Evolutionary conservation across 1,140 invertebrate species (phyloP).

Genomic region (Bicyclus anynana): DNA sequence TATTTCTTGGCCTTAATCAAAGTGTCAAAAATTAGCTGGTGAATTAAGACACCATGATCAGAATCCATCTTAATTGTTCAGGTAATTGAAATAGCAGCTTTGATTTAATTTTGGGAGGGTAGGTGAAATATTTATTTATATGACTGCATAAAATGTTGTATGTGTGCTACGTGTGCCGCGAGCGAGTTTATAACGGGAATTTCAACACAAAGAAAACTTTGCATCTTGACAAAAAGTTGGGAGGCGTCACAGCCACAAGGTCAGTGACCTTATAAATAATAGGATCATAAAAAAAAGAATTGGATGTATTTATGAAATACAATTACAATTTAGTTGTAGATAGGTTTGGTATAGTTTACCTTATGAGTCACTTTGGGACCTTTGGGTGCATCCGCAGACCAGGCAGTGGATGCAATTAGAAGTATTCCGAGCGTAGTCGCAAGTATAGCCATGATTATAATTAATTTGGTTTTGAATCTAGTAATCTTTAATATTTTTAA

Average conservation of each 20-base stretch:
- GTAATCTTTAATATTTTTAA: constrained; percentile 42
- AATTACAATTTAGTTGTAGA: not conserved
- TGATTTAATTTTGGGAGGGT: no score
- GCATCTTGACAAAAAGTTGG: constrained; percentile 31
- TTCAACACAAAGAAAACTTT: not conserved
- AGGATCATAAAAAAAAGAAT: no score
- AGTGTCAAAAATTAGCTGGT: no score
- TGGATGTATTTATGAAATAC: no score
- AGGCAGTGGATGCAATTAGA: constrained; percentile 47
- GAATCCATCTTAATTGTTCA: no score
- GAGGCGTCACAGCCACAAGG: constrained; percentile 49
- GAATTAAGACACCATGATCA: no score
- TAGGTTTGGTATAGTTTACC: constrained; percentile 26
- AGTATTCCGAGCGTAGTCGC: constrained; percentile 49
- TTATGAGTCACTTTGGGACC: constrained; percentile 70
- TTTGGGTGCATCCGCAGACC: constrained; percentile 57
- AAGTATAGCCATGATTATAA: constrained; percentile 61
- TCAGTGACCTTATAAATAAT: constrained; percentile 50
- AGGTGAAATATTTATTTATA: no score
- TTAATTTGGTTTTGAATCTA: constrained; percentile 55
- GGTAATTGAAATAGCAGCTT: no score
- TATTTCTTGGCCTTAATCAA: no score
- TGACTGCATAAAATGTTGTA: not conserved
- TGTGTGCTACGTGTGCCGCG: not conserved
- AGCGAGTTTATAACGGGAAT: not conserved